These are phyloP conservation scores for Heliconius erato DNA, from an alignment of 2,888 invertebrate species.

Conservation along the genomic window DNA sequence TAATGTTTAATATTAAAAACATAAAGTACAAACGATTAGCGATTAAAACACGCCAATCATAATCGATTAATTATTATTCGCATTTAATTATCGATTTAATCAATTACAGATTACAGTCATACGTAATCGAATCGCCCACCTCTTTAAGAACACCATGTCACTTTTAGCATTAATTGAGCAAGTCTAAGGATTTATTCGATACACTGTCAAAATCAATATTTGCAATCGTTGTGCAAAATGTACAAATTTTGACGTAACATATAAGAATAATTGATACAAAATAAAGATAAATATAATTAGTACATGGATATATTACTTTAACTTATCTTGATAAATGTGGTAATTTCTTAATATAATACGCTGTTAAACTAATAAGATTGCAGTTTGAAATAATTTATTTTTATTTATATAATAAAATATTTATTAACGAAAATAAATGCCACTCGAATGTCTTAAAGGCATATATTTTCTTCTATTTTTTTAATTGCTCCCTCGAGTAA, in stretches of 20 bases:
- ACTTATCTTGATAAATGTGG: neutral
- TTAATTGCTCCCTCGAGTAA: neutral
- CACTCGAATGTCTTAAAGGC: no score
- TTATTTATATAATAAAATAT: no score
- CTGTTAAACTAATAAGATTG: neutral
- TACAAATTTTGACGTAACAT: constrained; percentile 33
- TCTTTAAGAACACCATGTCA: constrained; percentile 28
- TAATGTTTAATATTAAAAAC: constrained; percentile 7
- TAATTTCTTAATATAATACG: neutral
- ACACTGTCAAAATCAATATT: constrained; percentile 47
- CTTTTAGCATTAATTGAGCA: constrained; percentile 33
- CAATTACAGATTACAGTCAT: constrained; percentile 18
- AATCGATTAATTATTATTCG: constrained; percentile 21
- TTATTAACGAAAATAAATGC: no score
- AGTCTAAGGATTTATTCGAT: constrained; percentile 39
- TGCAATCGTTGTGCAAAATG: constrained; percentile 43
- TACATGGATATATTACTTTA: constrained; percentile 16
- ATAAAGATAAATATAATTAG: constrained; percentile 16
- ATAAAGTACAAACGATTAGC: constrained; percentile 2
- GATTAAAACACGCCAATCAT: constrained; percentile 4
- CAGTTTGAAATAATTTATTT: neutral
- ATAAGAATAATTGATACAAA: constrained; percentile 32
- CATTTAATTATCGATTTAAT: constrained; percentile 23
- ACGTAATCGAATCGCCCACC: constrained; percentile 29
- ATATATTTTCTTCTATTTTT: no score